phyloP scores from a whole-genome alignment of 2,113 vertebrate species.

The Prochilodus magdalenae region DNA sequence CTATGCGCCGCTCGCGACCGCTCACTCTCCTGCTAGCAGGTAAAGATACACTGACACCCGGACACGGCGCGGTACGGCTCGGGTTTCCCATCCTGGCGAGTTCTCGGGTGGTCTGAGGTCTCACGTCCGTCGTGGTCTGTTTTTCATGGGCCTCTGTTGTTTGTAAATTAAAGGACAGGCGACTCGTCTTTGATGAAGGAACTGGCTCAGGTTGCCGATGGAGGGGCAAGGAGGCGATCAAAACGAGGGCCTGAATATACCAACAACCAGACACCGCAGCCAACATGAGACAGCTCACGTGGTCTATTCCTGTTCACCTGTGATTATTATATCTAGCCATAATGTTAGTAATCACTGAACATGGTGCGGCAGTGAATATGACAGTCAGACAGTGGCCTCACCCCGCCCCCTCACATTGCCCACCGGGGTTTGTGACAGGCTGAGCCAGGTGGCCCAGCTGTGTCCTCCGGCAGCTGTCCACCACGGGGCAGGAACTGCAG shows the following conservation, averaged over 20 bases:
- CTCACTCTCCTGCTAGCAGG: conserved; percentile 10
- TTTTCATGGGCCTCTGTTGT: too few relatives aligned
- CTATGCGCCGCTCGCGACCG: conserved; percentile 57
- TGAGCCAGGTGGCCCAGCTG: not conserved
- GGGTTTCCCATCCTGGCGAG: not conserved
- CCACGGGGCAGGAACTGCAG: not conserved
- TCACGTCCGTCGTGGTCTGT: not conserved
- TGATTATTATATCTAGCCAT: too few relatives aligned
- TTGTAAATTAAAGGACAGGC: not conserved
- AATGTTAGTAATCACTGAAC: too few relatives aligned
- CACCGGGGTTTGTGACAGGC: not conserved
- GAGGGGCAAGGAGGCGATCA: not conserved
- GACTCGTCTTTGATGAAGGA: not conserved
- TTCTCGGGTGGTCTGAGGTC: not conserved
- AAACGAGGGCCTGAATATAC: not conserved
- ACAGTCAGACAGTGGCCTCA: not conserved
- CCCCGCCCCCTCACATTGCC: not conserved
- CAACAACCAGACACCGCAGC: not conserved
- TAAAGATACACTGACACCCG: not conserved
- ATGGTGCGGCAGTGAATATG: too few relatives aligned
- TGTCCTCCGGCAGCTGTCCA: not conserved
- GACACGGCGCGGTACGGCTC: not conserved
- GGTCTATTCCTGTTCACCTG: too few relatives aligned
- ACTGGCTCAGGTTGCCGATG: not conserved
- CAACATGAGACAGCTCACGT: not conserved